Conservation (phyloP, 2,113 vertebrate species). For the Ranitomeya variabilis region DNA sequence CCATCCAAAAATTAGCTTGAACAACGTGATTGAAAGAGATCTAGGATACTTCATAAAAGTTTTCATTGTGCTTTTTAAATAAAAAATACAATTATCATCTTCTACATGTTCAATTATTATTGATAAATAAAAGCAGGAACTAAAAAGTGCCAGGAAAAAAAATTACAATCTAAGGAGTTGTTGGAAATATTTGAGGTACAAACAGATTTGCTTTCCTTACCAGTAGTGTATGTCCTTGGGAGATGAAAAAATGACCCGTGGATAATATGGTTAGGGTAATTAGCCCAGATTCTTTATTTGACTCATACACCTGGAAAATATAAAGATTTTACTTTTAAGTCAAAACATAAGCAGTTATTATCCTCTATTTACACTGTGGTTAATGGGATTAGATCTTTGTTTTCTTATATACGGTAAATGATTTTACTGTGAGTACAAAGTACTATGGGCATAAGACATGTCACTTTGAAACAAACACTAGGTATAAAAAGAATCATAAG, state of each 20-base stretch:
- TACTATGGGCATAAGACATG: too few relatives aligned
- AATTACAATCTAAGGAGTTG: background rate
- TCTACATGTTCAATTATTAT: background rate
- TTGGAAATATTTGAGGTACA: background rate
- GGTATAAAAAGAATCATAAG: too few relatives aligned
- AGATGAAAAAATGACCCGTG: conserved; percentile 84
- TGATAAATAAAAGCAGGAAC: background rate
- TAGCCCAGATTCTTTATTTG: conserved; percentile 70
- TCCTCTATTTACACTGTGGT: background rate
- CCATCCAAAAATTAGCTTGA: too few relatives aligned
- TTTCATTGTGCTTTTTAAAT: too few relatives aligned
- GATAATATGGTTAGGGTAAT: conserved; percentile 79
- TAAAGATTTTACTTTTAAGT: background rate
- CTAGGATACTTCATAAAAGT: too few relatives aligned
- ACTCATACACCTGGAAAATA: conserved; percentile 77
- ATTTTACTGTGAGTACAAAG: too few relatives aligned
- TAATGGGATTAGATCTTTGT: too few relatives aligned
- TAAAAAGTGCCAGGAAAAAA: background rate
- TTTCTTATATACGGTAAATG: too few relatives aligned
- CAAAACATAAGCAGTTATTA: background rate
- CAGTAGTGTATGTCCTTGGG: conserved; percentile 80
- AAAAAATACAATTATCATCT: background rate
- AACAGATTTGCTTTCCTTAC: conserved; percentile 70
- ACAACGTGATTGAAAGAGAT: too few relatives aligned
- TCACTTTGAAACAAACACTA: too few relatives aligned